Evolutionary conservation across 2,797 vertebrate species (phyloP).

Genomic region (Rhinatrema bivittatum): DNA sequence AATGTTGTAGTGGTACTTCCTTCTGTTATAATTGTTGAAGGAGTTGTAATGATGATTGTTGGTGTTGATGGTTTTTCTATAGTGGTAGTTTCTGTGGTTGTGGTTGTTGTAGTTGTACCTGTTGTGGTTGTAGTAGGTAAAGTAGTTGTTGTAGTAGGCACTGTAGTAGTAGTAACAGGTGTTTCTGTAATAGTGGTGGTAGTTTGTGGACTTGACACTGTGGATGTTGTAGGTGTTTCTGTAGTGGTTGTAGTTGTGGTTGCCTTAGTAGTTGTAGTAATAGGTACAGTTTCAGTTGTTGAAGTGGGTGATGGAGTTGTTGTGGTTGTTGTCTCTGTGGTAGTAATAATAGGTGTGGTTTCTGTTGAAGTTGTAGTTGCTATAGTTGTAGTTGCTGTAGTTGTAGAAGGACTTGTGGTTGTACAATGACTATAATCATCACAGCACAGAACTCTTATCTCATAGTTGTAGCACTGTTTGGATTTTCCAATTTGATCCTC

Average conservation of each 20-base stretch:
- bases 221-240: no score
- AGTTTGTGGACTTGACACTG: background rate
- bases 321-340: background rate
- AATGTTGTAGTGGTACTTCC: no score
- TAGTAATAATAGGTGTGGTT: background rate
- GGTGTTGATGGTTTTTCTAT: no score
- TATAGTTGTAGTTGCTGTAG: background rate
- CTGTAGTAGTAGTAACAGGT: background rate
- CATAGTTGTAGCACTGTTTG: constrained; percentile 56
- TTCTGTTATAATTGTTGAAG: no score
- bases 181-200: background rate
- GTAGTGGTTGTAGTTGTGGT: no score
- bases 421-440: background rate
- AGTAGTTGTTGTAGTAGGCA: fast-evolving
- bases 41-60: no score
- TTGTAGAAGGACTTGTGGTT: background rate
- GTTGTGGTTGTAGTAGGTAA: no score
- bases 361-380: background rate
- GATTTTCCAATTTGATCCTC: constrained; percentile 36
- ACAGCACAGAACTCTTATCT: constrained; percentile 66
- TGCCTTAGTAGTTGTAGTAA: no score
- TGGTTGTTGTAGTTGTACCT: no score
- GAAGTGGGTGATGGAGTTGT: background rate
- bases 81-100: no score
- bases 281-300: fast-evolving